Evolutionary conservation across 2,888 invertebrate species (phyloP).

Genomic region (Pyrocoelia pectoralis): DNA sequence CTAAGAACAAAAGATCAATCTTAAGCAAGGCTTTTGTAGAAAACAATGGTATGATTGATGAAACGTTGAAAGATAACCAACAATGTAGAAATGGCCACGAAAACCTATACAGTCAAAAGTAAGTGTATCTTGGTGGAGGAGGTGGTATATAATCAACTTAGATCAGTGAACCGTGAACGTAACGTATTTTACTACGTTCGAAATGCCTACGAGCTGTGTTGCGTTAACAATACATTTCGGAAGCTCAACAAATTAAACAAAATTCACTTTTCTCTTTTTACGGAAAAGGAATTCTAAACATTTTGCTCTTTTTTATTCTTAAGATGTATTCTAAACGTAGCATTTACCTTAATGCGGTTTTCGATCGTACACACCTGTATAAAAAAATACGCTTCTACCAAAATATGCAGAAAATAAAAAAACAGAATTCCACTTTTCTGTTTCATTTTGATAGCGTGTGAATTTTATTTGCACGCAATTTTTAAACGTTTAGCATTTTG

Average conservation of each 20-base stretch:
- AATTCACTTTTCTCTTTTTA: neutral
- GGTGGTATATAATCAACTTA: conserved; percentile 4
- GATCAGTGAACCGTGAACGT: conserved; percentile 8
- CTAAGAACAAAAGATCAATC: neutral
- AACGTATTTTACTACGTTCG: conserved; percentile 5
- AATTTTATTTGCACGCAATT: no score
- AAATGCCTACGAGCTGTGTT: neutral
- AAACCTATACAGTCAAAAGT: conserved; percentile 3
- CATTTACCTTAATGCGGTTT: no score
- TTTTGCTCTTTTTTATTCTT: neutral
- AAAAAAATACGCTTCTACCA: no score
- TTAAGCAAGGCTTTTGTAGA: neutral
- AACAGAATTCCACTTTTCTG: no score
- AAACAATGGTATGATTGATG: conserved; percentile 9
- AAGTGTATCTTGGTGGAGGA: neutral
- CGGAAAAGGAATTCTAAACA: neutral
- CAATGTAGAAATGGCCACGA: conserved; percentile 4
- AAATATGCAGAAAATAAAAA: no score
- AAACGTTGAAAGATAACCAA: conserved; percentile 4
- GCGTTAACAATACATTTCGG: conserved; percentile 7
- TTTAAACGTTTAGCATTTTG: no score
- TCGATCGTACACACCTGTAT: no score
- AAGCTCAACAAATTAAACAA: neutral
- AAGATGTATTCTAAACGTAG: no score
- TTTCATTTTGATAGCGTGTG: no score